Evolutionary conservation across 2,888 invertebrate genomes (phyloP).

Genomic region (Macroteleia sp.): DNA sequence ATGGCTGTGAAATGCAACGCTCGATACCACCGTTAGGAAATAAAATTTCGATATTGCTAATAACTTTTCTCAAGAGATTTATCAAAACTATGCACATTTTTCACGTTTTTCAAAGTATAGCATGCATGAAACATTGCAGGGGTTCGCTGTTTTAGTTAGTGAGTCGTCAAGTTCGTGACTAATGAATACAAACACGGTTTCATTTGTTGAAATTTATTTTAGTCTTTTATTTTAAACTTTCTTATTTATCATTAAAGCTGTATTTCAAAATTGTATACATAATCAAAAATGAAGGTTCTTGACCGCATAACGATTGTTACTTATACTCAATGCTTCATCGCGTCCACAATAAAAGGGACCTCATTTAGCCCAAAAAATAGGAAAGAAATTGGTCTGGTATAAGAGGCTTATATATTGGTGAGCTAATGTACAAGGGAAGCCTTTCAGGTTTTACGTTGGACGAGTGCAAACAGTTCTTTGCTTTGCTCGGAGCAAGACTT

Average conservation of each 20-base stretch:
- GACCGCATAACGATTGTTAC: no score
- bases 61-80: slow-evolving; percentile 54
- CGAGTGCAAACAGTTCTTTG: slow-evolving; percentile 74
- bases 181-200: no score
- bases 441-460: slow-evolving; percentile 77
- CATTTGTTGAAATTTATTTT: no score
- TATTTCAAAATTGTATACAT: no score
- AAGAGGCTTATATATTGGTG: slow-evolving; percentile 69
- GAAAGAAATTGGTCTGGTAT: slow-evolving; percentile 48
- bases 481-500: slow-evolving; percentile 30
- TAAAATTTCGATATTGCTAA: slow-evolving; percentile 50
- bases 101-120: slow-evolving; percentile 13
- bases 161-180: no score
- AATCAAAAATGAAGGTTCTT: no score
- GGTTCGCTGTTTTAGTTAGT: neutral
- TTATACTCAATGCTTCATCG: slow-evolving; percentile 20
- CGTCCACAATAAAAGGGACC: slow-evolving; percentile 5
- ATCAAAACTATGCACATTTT: slow-evolving; percentile 41
- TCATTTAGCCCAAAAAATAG: slow-evolving; percentile 26
- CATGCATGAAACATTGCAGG: neutral
- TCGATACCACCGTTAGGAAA: slow-evolving; percentile 31
- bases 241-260: no score
- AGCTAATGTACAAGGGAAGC: slow-evolving; percentile 77
- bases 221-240: no score
- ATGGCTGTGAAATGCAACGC: slow-evolving; percentile 27